A percentile compares a stretch with the other conserved stretches of the same genome.
phyloP scores from a whole-genome alignment of 53 echinoderm and acorn worm genomes.

The Pentamera pediparva region DNA sequence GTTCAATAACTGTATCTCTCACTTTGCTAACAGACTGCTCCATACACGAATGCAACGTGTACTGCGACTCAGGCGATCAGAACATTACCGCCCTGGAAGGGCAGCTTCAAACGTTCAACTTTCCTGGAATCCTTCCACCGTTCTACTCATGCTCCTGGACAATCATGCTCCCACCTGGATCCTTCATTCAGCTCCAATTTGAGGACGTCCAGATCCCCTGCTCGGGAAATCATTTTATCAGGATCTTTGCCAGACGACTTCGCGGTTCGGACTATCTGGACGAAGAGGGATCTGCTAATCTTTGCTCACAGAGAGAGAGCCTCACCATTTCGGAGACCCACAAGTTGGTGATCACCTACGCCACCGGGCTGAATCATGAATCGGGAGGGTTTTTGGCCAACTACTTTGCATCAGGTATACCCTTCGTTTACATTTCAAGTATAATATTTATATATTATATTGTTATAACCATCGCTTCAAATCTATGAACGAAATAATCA shows the following conservation, averaged over 20 bases:
- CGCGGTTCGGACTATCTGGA: neutral
- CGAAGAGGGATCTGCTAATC: neutral
- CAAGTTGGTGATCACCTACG: neutral
- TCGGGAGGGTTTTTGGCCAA: neutral
- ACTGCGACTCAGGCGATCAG: neutral
- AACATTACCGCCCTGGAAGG: neutral
- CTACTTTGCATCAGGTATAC: neutral
- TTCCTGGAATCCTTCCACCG: conserved; percentile 2
- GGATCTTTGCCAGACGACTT: neutral
- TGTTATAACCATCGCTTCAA: too few species aligned
- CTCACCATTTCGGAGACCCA: neutral
- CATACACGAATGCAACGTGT: neutral
- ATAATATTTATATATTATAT: too few species aligned
- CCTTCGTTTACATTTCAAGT: too few species aligned
- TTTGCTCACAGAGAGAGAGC: neutral
- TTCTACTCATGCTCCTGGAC: neutral
- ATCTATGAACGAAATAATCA: too few species aligned
- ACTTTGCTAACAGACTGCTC: too few species aligned
- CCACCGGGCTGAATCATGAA: neutral
- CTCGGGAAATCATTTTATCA: neutral
- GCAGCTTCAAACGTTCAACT: neutral
- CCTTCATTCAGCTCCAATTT: neutral
- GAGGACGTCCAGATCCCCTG: neutral
- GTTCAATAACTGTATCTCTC: too few species aligned
- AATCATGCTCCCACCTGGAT: neutral